Percentiles rank a stretch among this genome's conserved stretches.
phyloP scores from a whole-genome alignment of 2,113 vertebrate species.

The Sardina pilchardus region DNA sequence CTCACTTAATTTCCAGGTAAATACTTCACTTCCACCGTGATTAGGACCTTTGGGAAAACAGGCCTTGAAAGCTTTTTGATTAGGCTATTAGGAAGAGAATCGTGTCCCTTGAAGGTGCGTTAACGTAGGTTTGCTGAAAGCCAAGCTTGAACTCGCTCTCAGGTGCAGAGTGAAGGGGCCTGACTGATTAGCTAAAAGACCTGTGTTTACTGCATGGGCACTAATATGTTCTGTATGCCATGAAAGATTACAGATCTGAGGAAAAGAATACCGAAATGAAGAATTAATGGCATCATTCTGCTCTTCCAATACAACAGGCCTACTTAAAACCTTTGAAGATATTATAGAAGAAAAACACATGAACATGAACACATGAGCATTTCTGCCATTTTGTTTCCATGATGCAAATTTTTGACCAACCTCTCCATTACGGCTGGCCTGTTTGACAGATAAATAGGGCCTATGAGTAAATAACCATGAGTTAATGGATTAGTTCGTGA shows the following conservation, averaged over 20 bases:
- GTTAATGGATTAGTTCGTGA: constrained; percentile 15
- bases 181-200: neutral
- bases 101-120: constrained; percentile 56
- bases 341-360: neutral
- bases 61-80: constrained; percentile 79
- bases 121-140: constrained; percentile 66
- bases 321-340: neutral
- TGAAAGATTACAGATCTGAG: neutral
- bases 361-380: neutral
- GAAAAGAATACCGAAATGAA: neutral
- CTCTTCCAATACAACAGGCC: neutral
- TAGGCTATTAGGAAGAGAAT: constrained; percentile 62
- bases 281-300: neutral
- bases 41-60: constrained; percentile 69
- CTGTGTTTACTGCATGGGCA: neutral
- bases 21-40: constrained; percentile 59
- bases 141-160: constrained; percentile 17
- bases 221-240: neutral
- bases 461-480: neutral
- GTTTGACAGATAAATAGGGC: neutral
- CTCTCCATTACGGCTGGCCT: neutral
- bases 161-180: neutral
- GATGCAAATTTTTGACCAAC: neutral
- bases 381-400: neutral
- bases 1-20: constrained; percentile 47